Evolutionary conservation across 1,140 invertebrate species (phyloP).

Genomic region (Brachionus paranguensis): DNA sequence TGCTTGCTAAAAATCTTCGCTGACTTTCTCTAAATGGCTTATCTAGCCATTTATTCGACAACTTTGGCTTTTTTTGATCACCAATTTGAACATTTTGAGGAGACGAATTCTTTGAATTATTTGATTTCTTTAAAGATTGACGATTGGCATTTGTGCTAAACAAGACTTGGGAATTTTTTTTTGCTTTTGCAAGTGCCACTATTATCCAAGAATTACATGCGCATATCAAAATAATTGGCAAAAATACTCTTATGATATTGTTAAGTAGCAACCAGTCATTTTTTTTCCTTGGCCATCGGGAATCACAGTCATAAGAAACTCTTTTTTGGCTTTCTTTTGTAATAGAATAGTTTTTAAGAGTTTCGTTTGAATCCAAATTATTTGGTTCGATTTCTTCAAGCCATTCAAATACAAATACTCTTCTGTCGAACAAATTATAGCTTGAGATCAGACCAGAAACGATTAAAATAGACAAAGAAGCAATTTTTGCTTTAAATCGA

Average conservation of each 20-base stretch:
- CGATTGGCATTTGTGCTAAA: background rate
- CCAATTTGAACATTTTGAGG: background rate
- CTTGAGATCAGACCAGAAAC: background rate
- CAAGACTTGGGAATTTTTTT: background rate
- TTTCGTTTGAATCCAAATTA: background rate
- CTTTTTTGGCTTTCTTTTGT: background rate
- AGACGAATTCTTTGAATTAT: background rate
- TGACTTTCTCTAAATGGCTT: background rate
- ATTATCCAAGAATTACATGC: conserved; percentile 18
- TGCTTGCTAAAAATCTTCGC: background rate
- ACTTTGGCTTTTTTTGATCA: no score
- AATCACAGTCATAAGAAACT: conserved; percentile 24
- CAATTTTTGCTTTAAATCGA: conserved; percentile 10
- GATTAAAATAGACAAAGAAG: background rate
- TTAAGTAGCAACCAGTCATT: background rate
- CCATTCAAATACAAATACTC: background rate
- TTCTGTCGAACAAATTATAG: conserved; percentile 20
- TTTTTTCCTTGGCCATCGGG: conserved; percentile 7
- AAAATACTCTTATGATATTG: conserved; percentile 32
- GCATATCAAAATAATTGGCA: conserved; percentile 5
- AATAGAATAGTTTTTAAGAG: background rate
- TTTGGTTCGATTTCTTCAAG: background rate
- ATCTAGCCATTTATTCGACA: background rate
- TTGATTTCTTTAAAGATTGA: background rate
- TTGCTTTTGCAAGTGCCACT: background rate